These are phyloP conservation scores for Heliothis virescens DNA, from an alignment of 1,140 invertebrate genomes.

Conservation along the genomic window DNA sequence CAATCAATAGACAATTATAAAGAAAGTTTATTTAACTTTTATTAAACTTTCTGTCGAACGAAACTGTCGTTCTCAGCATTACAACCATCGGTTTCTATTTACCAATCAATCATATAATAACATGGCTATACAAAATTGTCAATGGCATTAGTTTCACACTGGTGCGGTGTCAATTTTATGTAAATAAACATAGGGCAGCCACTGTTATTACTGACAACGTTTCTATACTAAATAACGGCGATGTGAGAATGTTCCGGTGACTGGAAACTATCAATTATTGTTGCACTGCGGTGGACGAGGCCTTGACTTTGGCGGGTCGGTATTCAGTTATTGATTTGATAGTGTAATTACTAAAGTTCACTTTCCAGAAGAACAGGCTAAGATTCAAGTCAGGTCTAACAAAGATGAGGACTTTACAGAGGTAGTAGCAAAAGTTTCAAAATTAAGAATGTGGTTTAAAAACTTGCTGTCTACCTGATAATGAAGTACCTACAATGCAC, in stretches of 20 bases:
- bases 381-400: too few relatives aligned
- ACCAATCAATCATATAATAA: conserved; percentile 23
- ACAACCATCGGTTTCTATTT: conserved; percentile 10
- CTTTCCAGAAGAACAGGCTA: too few relatives aligned
- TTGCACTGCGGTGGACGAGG: conserved; percentile 30
- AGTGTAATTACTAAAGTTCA: too few relatives aligned
- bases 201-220: conserved; percentile 44
- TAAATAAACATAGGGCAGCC: conserved; percentile 38
- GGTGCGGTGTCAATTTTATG: conserved; percentile 45
- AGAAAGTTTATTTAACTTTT: neutral
- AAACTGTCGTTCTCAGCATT: too few relatives aligned
- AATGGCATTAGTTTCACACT: conserved; percentile 36
- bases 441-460: too few relatives aligned
- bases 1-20: neutral
- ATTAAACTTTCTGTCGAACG: too few relatives aligned
- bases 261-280: conserved; percentile 49
- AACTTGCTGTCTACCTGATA: too few relatives aligned
- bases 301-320: conserved; percentile 15
- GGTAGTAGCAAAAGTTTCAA: too few relatives aligned
- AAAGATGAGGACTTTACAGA: too few relatives aligned
- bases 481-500: too few relatives aligned
- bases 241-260: conserved; percentile 29
- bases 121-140: conserved; percentile 1
- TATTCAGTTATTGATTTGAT: too few relatives aligned
- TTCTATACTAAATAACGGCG: conserved; percentile 39